phyloP scores from a whole-genome alignment of 2,797 vertebrate species.

The Acanthornis magna region DNA sequence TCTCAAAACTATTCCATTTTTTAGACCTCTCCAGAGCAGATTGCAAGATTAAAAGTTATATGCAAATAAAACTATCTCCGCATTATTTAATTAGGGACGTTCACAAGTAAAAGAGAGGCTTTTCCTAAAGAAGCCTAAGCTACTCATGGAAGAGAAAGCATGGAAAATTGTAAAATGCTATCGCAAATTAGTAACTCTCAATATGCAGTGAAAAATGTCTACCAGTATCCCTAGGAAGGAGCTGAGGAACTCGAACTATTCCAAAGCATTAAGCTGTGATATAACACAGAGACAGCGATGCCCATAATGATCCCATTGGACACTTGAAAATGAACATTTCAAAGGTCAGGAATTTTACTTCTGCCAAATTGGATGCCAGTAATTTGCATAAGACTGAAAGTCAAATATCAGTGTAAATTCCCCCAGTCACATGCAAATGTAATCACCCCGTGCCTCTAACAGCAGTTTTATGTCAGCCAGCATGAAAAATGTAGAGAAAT shows the following conservation, averaged over 20 bases:
- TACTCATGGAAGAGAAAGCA: constrained; percentile 4
- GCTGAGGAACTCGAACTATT: constrained; percentile 25
- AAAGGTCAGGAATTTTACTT: constrained; percentile 83
- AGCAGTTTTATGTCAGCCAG: constrained; percentile 41
- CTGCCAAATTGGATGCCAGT: constrained; percentile 73
- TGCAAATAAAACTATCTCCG: constrained; percentile 45
- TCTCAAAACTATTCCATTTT: background rate
- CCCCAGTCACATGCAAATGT: constrained; percentile 69
- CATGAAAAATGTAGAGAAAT: constrained; percentile 66
- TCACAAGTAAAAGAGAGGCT: constrained; percentile 21
- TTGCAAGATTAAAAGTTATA: constrained; percentile 7
- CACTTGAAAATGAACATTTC: constrained; percentile 69
- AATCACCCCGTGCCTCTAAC: constrained; percentile 30
- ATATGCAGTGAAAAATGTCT: constrained; percentile 14
- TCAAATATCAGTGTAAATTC: constrained; percentile 78
- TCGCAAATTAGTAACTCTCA: constrained; percentile 16
- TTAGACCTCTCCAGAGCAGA: constrained; percentile 16
- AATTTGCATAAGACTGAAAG: constrained; percentile 81
- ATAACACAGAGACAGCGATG: constrained; percentile 68
- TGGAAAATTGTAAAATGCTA: background rate
- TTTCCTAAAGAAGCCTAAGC: constrained; percentile 30
- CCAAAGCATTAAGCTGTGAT: constrained; percentile 7
- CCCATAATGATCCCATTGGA: constrained; percentile 59
- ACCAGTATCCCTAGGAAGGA: background rate
- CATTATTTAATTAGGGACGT: constrained; percentile 42